Conservation (phyloP, 2,888 invertebrate genomes). For the Leptinotarsa rubiginosa region DNA sequence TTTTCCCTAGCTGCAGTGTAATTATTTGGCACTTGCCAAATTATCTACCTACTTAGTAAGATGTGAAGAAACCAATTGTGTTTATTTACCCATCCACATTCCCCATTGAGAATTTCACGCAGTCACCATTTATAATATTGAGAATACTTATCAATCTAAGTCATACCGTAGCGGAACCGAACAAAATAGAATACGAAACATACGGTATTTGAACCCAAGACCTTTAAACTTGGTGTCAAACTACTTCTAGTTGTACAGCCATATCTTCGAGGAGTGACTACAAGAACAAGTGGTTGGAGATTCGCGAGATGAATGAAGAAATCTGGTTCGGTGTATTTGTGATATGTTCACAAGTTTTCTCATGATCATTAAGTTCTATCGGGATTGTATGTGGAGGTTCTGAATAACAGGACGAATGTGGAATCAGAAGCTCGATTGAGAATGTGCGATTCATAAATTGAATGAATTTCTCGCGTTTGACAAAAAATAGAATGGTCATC, state of each 20-base stretch:
- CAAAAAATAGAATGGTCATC: too few species aligned
- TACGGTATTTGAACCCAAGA: constrained; percentile 63
- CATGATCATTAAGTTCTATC: neutral
- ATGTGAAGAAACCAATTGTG: neutral
- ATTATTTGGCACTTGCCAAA: too few species aligned
- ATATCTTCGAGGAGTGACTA: constrained; percentile 39
- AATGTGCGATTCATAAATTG: neutral
- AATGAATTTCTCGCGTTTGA: too few species aligned
- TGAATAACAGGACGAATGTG: neutral
- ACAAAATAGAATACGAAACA: constrained; percentile 53
- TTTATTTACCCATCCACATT: neutral
- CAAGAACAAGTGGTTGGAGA: constrained; percentile 27
- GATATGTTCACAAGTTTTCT: neutral
- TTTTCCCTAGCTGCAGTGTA: too few species aligned
- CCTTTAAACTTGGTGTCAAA: constrained; percentile 61
- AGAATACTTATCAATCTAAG: constrained; percentile 61
- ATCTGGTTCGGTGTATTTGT: neutral
- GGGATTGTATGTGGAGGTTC: neutral
- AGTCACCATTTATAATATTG: constrained; percentile 55
- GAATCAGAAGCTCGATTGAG: neutral
- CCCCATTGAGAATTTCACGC: neutral
- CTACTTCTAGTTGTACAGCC: constrained; percentile 50
- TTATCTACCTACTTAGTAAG: neutral
- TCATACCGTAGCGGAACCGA: constrained; percentile 52
- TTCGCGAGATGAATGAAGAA: constrained; percentile 15